Conservation (phyloP, 2,797 vertebrate species). For the Sebastes hopkinsi region DNA sequence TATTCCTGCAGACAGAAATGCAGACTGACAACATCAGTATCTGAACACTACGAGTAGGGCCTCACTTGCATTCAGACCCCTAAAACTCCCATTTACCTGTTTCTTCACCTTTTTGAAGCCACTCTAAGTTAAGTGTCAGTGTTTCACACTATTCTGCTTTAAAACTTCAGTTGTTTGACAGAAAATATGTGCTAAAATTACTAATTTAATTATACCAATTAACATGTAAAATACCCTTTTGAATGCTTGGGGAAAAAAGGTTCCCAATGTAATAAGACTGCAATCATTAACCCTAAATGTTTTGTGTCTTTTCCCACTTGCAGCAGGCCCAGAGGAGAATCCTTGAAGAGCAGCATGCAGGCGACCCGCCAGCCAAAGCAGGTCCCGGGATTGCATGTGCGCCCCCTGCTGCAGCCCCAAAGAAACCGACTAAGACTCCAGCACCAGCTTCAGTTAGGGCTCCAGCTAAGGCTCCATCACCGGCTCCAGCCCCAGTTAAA, state of each 20-base stretch:
- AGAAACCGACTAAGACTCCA: conserved; percentile 33
- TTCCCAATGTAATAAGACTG: background rate
- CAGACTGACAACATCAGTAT: conserved; percentile 1
- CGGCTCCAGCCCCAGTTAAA: background rate
- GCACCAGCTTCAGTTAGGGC: conserved; percentile 17
- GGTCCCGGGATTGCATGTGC: conserved; percentile 55
- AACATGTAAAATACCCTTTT: background rate
- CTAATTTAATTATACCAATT: background rate
- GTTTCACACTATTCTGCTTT: background rate
- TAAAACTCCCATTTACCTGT: background rate
- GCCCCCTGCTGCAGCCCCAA: conserved; percentile 51
- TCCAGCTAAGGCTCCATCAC: background rate
- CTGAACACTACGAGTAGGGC: background rate
- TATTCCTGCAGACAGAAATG: conserved; percentile 47
- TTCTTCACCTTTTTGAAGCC: background rate
- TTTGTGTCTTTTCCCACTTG: conserved; percentile 9
- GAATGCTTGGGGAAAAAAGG: background rate
- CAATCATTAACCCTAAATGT: background rate
- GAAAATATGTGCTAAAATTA: background rate
- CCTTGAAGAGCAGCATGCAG: conserved; percentile 72
- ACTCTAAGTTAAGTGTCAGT: background rate
- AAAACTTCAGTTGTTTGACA: background rate
- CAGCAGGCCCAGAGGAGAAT: conserved; percentile 74
- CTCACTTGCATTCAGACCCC: background rate
- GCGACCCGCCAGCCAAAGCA: conserved; percentile 56